phyloP scores from a whole-genome alignment of 2,113 vertebrate genomes.

The Rutilus rutilus region DNA sequence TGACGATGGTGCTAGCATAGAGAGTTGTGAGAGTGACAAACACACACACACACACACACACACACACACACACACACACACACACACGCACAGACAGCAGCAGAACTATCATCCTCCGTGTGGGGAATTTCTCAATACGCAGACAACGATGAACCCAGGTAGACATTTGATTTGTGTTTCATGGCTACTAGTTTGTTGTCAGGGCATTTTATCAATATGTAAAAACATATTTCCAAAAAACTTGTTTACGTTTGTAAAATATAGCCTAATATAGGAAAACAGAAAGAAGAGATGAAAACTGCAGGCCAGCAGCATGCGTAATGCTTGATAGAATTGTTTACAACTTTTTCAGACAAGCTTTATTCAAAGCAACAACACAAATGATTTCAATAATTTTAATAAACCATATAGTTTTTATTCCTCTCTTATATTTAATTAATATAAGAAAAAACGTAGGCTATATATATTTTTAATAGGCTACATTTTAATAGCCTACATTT shows the following conservation, averaged over 20 bases:
- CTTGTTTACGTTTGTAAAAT: not conserved
- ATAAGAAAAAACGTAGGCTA: not conserved
- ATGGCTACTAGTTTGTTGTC: not conserved
- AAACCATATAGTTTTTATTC: not conserved
- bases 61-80: not conserved
- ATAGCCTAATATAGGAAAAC: not conserved
- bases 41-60: not conserved
- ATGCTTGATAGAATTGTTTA: not conserved
- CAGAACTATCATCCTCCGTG: not conserved
- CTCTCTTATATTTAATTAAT: not conserved
- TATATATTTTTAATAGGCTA: too few relatives aligned
- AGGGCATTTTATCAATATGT: not conserved
- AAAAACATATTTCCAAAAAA: not conserved
- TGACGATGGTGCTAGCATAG: slow-evolving; percentile 8
- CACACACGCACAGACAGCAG: not conserved
- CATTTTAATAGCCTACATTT: not conserved
- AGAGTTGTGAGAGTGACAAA: not conserved
- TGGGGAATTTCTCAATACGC: not conserved
- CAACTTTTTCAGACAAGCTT: not conserved
- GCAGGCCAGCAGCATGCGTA: not conserved
- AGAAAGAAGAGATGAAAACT: not conserved
- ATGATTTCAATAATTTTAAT: not conserved
- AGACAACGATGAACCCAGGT: slow-evolving; percentile 37
- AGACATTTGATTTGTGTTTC: slow-evolving; percentile 3
- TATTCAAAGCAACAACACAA: not conserved